Conservation (phyloP, 2,888 invertebrate genomes). For the Diloba caeruleocephala region DNA sequence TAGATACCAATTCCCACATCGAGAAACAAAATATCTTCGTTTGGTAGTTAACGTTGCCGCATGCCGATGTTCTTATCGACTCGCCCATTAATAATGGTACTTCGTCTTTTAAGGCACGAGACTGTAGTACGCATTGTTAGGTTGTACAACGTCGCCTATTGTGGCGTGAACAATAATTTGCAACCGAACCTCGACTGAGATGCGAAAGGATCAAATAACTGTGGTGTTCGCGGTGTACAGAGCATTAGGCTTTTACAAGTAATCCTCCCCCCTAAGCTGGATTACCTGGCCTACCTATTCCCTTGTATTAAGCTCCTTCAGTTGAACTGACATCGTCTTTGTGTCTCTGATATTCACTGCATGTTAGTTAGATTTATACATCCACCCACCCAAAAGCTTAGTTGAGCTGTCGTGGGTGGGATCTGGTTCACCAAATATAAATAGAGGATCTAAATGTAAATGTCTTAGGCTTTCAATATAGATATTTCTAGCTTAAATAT, state of each 20-base stretch:
- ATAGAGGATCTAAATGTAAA: conserved; percentile 46
- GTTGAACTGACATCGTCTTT: conserved; percentile 75
- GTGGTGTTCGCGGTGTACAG: conserved; percentile 67
- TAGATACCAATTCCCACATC: conserved; percentile 61
- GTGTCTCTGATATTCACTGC: conserved; percentile 70
- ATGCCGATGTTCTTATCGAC: conserved; percentile 66
- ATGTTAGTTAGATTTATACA: conserved; percentile 71
- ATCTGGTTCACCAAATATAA: conserved; percentile 48
- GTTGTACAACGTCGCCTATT: conserved; percentile 69
- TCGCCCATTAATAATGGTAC: conserved; percentile 72
- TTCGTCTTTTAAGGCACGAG: conserved; percentile 69
- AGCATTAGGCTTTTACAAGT: conserved; percentile 79
- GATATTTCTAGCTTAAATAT: conserved; percentile 1
- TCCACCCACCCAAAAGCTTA: conserved; percentile 56
- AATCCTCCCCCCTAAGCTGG: conserved; percentile 82
- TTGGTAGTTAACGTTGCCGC: conserved; percentile 62
- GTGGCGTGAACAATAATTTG: conserved; percentile 79
- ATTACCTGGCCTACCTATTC: conserved; percentile 81
- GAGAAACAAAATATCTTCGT: conserved; percentile 64
- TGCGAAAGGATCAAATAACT: conserved; percentile 77
- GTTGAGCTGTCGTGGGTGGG: conserved; percentile 53
- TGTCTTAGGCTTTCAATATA: conserved; percentile 18
- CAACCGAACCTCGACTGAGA: conserved; percentile 72
- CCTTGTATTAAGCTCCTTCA: conserved; percentile 74
- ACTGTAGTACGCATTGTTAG: conserved; percentile 68